Percentiles rank a stretch among this genome's conserved stretches.
Conservation (phyloP, 2,888 invertebrate genomes). For the Drosophila fulvimacula region DNA sequence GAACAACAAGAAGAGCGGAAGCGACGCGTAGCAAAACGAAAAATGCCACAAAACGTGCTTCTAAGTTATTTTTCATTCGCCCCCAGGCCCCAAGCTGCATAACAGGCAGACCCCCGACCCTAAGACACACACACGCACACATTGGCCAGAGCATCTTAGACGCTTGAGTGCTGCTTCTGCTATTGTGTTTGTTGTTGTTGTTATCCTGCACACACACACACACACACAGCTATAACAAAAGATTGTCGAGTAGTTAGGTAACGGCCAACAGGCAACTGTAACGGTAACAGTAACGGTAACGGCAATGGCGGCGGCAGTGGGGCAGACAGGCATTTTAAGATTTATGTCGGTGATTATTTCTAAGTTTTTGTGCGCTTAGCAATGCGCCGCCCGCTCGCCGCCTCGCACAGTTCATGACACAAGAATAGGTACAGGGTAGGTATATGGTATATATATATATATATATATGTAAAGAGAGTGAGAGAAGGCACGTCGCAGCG, state of each 20-base stretch:
- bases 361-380: conserved; percentile 82
- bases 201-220: conserved; percentile 3
- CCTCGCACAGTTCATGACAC: not conserved
- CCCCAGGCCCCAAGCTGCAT: conserved; percentile 7
- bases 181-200: conserved; percentile 31
- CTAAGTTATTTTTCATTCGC: conserved; percentile 81
- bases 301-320: not conserved
- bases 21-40: conserved; percentile 44
- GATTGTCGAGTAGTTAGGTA: conserved; percentile 52
- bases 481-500: conserved; percentile 26
- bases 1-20: conserved; percentile 30
- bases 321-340: conserved; percentile 74
- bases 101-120: not conserved
- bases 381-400: conserved; percentile 50
- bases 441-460: not conserved
- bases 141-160: conserved; percentile 23
- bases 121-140: not conserved
- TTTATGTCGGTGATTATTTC: conserved; percentile 84
- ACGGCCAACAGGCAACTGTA: conserved; percentile 13
- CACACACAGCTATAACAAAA: conserved; percentile 36
- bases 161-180: conserved; percentile 5
- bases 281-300: conserved; percentile 8
- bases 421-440: conserved; percentile 1
- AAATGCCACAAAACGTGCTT: conserved; percentile 80
- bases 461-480: not conserved